Evolutionary conservation across 1,140 invertebrate species (phyloP).

Genomic region (Zaprionus taronus): DNA sequence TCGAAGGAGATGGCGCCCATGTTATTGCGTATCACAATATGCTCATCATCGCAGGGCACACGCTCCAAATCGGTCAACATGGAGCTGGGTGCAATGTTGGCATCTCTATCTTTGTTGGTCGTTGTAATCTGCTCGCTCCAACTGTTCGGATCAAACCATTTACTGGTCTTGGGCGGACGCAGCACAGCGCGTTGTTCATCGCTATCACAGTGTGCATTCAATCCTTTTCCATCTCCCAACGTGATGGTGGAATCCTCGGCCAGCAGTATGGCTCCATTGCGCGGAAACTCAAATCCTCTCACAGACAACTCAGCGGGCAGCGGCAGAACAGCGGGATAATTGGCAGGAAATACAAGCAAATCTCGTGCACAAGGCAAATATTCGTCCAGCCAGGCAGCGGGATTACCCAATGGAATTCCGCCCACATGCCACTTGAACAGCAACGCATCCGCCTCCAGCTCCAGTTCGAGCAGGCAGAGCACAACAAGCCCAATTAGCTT

Average conservation of each 20-base stretch:
- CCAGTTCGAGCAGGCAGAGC: conserved; percentile 12
- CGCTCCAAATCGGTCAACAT: conserved; percentile 67
- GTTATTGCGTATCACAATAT: conserved; percentile 62
- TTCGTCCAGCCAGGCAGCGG: conserved; percentile 59
- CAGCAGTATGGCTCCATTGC: conserved; percentile 67
- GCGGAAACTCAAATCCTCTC: conserved; percentile 63
- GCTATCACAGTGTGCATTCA: conserved; percentile 46
- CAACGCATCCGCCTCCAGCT: conserved; percentile 31
- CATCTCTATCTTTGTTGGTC: not conserved
- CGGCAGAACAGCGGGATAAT: conserved; percentile 70
- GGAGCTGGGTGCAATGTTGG: not conserved
- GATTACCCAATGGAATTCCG: conserved; percentile 48
- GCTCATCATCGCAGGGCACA: conserved; percentile 77
- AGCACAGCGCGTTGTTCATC: conserved; percentile 48
- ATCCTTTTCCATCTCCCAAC: conserved; percentile 19
- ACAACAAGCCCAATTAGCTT: conserved; percentile 1
- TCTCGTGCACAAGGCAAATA: conserved; percentile 67
- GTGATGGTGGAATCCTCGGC: conserved; percentile 61
- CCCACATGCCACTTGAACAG: conserved; percentile 62
- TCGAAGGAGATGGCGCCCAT: conserved; percentile 65
- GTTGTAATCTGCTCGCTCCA: conserved; percentile 38
- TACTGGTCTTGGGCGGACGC: conserved; percentile 55
- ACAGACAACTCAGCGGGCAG: conserved; percentile 55
- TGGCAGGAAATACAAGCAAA: conserved; percentile 63
- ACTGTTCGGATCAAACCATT: conserved; percentile 77